Percentiles rank a stretch among this genome's conserved stretches.
Conservation (phyloP, 2,888 invertebrate species). For the Lordiphosa fenestrarum region DNA sequence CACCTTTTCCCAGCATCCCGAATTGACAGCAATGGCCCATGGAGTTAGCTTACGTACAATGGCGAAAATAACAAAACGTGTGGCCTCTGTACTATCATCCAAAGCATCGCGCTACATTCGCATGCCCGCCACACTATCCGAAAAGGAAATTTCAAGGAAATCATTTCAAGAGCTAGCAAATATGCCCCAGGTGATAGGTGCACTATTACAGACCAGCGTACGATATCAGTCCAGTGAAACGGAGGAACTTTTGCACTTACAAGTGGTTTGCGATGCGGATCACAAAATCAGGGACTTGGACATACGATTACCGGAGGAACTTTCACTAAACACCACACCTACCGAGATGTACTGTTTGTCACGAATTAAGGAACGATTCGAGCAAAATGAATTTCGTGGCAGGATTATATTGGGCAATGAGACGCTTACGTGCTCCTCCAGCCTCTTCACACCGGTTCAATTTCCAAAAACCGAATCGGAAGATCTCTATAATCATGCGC, state of each 20-base stretch:
- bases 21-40: constrained; percentile 64
- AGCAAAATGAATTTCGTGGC: constrained; percentile 76
- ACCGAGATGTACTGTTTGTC: constrained; percentile 62
- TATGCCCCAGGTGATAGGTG: constrained; percentile 75
- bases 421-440: constrained; percentile 56
- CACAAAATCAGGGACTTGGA: constrained; percentile 74
- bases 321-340: constrained; percentile 36
- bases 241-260: constrained; percentile 53
- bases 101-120: constrained; percentile 75
- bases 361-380: constrained; percentile 73
- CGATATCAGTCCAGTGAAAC: constrained; percentile 35
- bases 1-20: constrained; percentile 55
- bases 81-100: constrained; percentile 66
- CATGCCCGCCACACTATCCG: constrained; percentile 75
- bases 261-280: constrained; percentile 69
- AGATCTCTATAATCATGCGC: constrained; percentile 66
- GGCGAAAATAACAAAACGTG: constrained; percentile 67
- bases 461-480: constrained; percentile 54
- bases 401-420: constrained; percentile 68
- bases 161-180: constrained; percentile 68
- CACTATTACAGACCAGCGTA: constrained; percentile 58
- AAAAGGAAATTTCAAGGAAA: too few relatives aligned
- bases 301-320: constrained; percentile 45
- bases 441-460: constrained; percentile 67
- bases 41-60: constrained; percentile 64